Percentiles rank a stretch among this genome's conserved stretches.
phyloP scores from a whole-genome alignment of 92 coral and sea anemone genomes.

The Heteractis magnifica region DNA sequence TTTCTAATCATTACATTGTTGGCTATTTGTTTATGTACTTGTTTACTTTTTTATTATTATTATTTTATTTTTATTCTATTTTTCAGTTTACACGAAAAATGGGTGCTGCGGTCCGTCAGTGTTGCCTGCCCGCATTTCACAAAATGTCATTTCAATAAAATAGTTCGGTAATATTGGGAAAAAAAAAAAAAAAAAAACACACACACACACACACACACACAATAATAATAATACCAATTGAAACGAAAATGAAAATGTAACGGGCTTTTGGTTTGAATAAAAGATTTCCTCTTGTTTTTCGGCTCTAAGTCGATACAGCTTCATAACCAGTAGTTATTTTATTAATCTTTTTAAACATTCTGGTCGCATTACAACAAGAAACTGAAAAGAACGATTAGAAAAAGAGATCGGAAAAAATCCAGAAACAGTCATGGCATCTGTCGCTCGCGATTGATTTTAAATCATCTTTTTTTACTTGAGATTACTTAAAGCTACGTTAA shows the following conservation, averaged over 20 bases:
- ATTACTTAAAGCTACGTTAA: slow-evolving; percentile 34
- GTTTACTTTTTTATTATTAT: neutral
- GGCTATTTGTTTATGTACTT: slow-evolving; percentile 9
- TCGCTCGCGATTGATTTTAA: slow-evolving; percentile 9
- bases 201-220: too few species aligned
- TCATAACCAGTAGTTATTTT: slow-evolving; percentile 1
- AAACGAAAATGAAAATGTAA: slow-evolving; percentile 11
- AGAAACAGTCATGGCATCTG: slow-evolving; percentile 4
- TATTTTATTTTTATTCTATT: neutral
- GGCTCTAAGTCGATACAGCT: neutral
- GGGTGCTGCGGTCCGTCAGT: slow-evolving; percentile 3
- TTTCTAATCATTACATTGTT: neutral
- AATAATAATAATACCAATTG: neutral
- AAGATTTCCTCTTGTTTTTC: slow-evolving; percentile 1
- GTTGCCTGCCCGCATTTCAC: too few species aligned
- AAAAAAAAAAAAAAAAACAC: neutral
- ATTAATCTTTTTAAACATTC: slow-evolving; percentile 2
- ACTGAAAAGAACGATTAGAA: neutral
- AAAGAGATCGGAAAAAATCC: neutral
- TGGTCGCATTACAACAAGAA: neutral
- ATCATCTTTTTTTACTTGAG: slow-evolving; percentile 33
- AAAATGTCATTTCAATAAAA: neutral
- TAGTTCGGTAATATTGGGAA: neutral
- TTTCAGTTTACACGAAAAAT: neutral
- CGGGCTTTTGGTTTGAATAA: slow-evolving; percentile 9